These are phyloP conservation scores for Hemitrygon akajei DNA, from an alignment of 2,797 vertebrate species.

Conservation along the genomic window DNA sequence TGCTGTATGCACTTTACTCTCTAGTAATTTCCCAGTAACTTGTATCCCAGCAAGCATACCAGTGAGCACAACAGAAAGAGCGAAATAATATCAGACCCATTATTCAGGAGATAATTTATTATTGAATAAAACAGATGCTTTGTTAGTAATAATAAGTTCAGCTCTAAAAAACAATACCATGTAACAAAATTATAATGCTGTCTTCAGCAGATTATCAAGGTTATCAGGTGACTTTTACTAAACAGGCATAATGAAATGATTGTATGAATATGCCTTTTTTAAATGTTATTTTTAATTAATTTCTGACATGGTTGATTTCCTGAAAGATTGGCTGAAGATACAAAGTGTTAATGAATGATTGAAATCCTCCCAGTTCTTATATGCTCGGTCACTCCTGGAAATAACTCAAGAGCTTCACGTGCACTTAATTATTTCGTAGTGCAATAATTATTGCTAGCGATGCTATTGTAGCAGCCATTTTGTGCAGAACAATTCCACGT, in stretches of 20 bases:
- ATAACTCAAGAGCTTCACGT: neutral
- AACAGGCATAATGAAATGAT: neutral
- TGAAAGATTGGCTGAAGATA: neutral
- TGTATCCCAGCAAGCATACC: neutral
- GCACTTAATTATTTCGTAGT: neutral
- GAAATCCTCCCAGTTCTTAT: too few relatives aligned
- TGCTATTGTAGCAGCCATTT: neutral
- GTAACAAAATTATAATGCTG: neutral
- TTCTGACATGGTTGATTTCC: neutral
- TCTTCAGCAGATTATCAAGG: neutral
- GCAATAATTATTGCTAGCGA: neutral
- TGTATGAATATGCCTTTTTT: neutral
- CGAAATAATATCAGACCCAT: neutral
- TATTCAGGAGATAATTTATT: neutral
- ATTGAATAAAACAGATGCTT: neutral
- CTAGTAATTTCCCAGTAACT: neutral
- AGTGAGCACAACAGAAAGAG: neutral
- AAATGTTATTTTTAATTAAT: neutral
- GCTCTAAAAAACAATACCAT: neutral
- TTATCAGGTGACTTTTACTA: neutral
- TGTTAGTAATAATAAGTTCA: neutral
- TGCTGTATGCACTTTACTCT: neutral
- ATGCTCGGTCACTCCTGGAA: neutral
- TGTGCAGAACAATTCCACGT: neutral
- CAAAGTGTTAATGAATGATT: neutral